Percentiles rank a stretch among this genome's conserved stretches.
These are phyloP conservation scores for Eutrigla gurnardus DNA, from an alignment of 2,797 vertebrate species.

Conservation along the genomic window DNA sequence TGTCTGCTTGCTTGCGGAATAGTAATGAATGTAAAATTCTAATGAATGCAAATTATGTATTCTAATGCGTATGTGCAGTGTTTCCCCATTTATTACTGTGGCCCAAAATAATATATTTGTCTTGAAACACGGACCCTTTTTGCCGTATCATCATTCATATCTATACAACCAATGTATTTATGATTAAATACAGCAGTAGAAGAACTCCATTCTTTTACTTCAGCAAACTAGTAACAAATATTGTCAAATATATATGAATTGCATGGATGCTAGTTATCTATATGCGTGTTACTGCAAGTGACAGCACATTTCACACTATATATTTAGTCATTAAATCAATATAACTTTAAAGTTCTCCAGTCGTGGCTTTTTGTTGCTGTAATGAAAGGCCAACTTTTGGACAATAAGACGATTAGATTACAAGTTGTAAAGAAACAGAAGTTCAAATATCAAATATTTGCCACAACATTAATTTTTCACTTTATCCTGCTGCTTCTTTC, in stretches of 20 bases:
- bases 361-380: neutral
- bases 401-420: neutral
- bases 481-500: conserved; percentile 25
- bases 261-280: conserved; percentile 1
- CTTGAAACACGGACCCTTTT: no score
- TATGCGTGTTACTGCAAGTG: neutral
- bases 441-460: conserved; percentile 30
- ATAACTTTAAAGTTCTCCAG: neutral
- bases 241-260: neutral
- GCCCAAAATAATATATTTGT: no score
- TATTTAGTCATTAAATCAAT: neutral
- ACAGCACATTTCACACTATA: neutral
- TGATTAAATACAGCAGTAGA: no score
- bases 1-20: no score
- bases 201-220: no score
- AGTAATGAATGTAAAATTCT: no score
- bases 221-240: no score
- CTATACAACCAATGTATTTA: no score
- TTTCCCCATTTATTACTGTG: no score
- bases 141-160: no score
- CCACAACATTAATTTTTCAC: conserved; percentile 34
- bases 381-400: neutral
- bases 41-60: no score
- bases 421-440: conserved; percentile 15
- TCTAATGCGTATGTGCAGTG: no score